phyloP scores from a whole-genome alignment of 2,113 vertebrate genomes.

The Daboia siamensis region DNA sequence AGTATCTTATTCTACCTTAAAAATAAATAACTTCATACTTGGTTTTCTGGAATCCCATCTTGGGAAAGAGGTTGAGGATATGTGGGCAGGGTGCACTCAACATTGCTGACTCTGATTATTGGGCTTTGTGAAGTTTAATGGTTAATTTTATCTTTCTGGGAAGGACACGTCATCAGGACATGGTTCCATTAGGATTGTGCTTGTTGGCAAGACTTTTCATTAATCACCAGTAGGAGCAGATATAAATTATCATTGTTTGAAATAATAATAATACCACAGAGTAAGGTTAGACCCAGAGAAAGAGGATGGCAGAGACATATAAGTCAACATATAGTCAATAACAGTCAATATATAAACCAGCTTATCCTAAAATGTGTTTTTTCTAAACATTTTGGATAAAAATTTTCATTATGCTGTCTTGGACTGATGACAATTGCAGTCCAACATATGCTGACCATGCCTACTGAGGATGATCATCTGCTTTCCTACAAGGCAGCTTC shows the following conservation, averaged over 20 bases:
- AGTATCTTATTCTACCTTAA: background rate
- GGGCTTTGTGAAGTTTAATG: background rate
- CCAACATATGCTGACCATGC: background rate
- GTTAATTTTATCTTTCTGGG: background rate
- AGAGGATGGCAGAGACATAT: background rate
- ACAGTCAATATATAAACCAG: background rate
- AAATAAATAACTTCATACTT: background rate
- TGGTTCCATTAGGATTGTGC: background rate
- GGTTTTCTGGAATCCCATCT: background rate
- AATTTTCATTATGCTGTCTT: background rate
- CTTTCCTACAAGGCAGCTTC: background rate
- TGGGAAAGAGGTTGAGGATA: background rate
- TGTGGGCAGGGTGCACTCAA: background rate
- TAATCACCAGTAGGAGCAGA: background rate
- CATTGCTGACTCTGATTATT: background rate
- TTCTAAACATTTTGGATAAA: background rate
- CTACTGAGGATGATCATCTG: background rate
- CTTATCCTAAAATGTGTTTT: background rate
- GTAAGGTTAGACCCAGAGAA: background rate
- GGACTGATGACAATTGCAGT: background rate
- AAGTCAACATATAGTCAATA: background rate
- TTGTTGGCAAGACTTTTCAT: background rate
- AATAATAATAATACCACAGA: background rate
- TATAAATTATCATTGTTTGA: background rate
- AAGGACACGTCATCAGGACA: background rate